These are phyloP conservation scores for Euura lappo DNA, from an alignment of 1,140 invertebrate species.

Conservation along the genomic window DNA sequence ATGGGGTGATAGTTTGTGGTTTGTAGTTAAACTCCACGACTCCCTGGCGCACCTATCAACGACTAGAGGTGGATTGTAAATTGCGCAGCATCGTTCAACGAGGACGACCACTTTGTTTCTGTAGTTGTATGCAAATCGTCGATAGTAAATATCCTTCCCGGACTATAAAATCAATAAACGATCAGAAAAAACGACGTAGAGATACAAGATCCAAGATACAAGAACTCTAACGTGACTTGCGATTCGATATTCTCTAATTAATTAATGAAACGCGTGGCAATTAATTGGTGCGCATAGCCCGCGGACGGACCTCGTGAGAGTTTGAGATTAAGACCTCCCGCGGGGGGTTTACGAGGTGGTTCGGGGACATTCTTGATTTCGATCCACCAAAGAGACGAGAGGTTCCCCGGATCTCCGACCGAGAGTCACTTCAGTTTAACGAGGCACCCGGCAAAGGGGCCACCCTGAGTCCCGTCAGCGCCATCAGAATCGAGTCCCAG, in stretches of 20 bases:
- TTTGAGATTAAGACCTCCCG: conserved; percentile 35
- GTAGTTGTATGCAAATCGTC: too few relatives aligned
- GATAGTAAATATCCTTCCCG: too few relatives aligned
- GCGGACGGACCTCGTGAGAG: conserved; percentile 15
- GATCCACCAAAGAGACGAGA: conserved; percentile 30
- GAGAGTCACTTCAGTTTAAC: conserved; percentile 51
- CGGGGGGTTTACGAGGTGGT: conserved; percentile 43
- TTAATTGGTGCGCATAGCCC: conserved; percentile 36
- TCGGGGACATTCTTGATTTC: conserved; percentile 49
- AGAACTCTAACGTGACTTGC: not conserved
- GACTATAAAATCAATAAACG: too few relatives aligned
- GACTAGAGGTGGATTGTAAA: too few relatives aligned
- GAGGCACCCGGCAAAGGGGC: conserved; percentile 43
- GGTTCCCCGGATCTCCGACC: conserved; percentile 18
- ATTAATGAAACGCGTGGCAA: conserved; percentile 41
- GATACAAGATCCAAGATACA: too few relatives aligned
- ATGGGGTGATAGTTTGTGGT: not conserved
- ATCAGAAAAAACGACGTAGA: too few relatives aligned
- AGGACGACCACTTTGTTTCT: too few relatives aligned
- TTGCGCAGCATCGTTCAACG: too few relatives aligned
- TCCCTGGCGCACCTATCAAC: too few relatives aligned
- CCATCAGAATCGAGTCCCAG: too few relatives aligned
- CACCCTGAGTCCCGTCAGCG: conserved; percentile 31
- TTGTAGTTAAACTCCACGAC: not conserved
- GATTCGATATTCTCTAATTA: conserved; percentile 36